A percentile compares a stretch with the other conserved stretches of the same genome.
Evolutionary conservation across 2,888 invertebrate genomes (phyloP).

Genomic region (Masnerella sp.): DNA sequence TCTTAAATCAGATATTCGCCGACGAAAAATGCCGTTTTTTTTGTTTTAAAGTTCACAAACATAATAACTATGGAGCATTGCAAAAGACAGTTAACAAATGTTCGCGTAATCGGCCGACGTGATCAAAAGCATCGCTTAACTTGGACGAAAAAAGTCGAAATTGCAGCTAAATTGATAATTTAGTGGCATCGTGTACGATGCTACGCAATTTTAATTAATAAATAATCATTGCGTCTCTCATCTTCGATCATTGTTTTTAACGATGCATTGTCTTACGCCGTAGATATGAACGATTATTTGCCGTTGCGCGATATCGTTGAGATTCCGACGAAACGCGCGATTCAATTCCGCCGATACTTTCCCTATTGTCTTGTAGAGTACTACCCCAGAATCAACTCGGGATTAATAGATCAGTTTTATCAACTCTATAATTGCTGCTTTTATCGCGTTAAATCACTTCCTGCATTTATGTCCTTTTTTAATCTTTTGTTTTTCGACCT

Average conservation of each 20-base stretch:
- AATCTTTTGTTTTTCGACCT: no score
- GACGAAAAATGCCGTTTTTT: no score
- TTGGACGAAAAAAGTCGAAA: slow-evolving; percentile 23
- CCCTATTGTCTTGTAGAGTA: no score
- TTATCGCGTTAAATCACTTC: neutral
- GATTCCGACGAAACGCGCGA: no score
- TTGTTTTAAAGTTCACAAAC: slow-evolving; percentile 13
- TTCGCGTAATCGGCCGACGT: slow-evolving; percentile 9
- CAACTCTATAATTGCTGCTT: no score
- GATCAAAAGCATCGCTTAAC: slow-evolving; percentile 6
- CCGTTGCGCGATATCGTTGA: no score
- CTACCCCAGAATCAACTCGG: no score
- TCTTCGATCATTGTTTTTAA: slow-evolving; percentile 33
- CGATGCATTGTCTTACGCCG: slow-evolving; percentile 42
- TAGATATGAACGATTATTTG: slow-evolving; percentile 16
- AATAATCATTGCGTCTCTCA: slow-evolving; percentile 16
- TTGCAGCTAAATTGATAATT: slow-evolving; percentile 23
- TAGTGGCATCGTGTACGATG: slow-evolving; percentile 6
- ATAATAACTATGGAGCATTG: slow-evolving; percentile 11
- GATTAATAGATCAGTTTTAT: no score
- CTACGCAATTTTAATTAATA: slow-evolving; percentile 29
- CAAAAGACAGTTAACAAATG: slow-evolving; percentile 30
- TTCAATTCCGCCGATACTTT: no score
- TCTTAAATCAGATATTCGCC: no score
- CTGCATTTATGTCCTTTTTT: no score